phyloP scores from a whole-genome alignment of 2,113 vertebrate genomes.

The Arenaria interpres region DNA sequence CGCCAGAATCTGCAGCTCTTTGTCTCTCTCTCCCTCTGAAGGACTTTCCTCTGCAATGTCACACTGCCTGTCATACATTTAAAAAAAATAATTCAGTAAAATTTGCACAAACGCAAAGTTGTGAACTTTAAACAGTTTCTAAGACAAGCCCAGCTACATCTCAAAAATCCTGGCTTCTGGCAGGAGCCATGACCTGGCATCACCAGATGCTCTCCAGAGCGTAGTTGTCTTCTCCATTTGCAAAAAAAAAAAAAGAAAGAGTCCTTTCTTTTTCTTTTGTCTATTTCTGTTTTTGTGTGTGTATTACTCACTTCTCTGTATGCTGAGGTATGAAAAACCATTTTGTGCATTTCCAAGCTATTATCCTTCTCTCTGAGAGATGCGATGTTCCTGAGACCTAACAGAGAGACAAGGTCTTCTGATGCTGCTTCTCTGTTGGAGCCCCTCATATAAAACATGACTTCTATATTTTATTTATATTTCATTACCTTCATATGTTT shows the following conservation, averaged over 20 bases:
- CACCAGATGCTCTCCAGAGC: background rate
- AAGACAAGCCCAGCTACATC: background rate
- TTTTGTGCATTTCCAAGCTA: background rate
- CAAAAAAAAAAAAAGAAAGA: background rate
- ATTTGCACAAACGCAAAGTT: background rate
- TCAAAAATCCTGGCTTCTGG: background rate
- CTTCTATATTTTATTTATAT: accelerated
- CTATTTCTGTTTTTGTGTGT: background rate
- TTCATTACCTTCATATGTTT: no score
- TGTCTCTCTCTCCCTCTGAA: background rate
- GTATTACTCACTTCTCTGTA: background rate
- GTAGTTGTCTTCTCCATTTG: background rate
- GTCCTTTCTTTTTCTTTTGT: background rate
- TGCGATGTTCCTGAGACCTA: accelerated
- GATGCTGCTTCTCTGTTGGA: background rate
- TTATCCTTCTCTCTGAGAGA: background rate
- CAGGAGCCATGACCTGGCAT: accelerated
- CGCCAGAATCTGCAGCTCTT: background rate
- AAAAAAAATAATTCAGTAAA: background rate
- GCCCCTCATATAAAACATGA: accelerated
- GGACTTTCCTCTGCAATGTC: background rate
- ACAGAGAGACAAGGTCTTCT: accelerated
- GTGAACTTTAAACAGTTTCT: background rate
- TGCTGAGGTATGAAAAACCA: background rate
- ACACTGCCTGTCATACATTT: background rate